These are phyloP conservation scores for Tanypteryx hageni DNA, from an alignment of 2,888 invertebrate genomes.

Conservation along the genomic window DNA sequence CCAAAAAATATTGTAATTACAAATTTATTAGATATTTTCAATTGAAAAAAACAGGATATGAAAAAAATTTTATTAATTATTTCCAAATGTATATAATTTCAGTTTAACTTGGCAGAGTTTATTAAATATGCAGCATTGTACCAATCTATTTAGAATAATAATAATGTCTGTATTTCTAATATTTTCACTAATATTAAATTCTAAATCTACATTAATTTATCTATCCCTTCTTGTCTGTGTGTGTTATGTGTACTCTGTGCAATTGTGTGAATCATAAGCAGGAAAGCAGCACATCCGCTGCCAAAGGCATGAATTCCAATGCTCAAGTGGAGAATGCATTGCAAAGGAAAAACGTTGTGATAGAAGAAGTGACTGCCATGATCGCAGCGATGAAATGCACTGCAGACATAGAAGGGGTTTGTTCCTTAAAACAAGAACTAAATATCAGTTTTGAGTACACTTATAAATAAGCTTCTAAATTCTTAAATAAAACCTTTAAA, in stretches of 20 bases:
- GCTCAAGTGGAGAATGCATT: conserved; percentile 81
- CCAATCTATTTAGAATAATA: not conserved
- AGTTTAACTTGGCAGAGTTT: too few relatives aligned
- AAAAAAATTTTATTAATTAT: too few relatives aligned
- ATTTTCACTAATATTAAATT: not conserved
- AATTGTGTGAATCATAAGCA: conserved; percentile 44
- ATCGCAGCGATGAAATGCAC: conserved; percentile 81
- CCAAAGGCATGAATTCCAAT: conserved; percentile 74
- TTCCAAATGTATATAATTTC: too few relatives aligned
- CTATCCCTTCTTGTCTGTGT: conserved; percentile 23
- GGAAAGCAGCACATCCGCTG: conserved; percentile 25
- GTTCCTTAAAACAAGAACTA: conserved; percentile 72
- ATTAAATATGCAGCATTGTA: too few relatives aligned
- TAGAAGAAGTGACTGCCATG: conserved; percentile 79
- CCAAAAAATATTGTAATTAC: too few relatives aligned
- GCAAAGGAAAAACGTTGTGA: conserved; percentile 79
- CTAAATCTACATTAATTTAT: not conserved
- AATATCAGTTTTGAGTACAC: conserved; percentile 71
- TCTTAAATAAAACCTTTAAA: conserved; percentile 23
- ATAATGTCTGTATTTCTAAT: not conserved
- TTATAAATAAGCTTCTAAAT: conserved; percentile 42
- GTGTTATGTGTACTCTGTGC: conserved; percentile 50
- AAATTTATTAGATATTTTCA: too few relatives aligned
- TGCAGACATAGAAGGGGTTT: conserved; percentile 77
- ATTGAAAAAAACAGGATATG: too few relatives aligned